These are phyloP conservation scores for Enteromius mattozi DNA, from an alignment of 2,797 vertebrate genomes.

Conservation along the genomic window DNA sequence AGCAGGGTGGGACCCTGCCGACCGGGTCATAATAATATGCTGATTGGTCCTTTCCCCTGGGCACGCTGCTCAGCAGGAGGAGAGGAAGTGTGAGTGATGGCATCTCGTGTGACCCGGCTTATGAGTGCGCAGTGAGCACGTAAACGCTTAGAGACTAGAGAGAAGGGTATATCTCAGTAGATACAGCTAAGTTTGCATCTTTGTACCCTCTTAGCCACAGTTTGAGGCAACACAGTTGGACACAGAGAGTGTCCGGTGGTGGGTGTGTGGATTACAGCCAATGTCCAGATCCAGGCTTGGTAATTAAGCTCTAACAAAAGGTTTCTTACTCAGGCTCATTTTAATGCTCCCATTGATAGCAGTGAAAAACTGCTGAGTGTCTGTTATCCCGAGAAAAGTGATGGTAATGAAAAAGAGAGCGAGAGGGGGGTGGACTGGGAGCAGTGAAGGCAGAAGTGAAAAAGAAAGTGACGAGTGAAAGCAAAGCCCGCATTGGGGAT, in stretches of 20 bases:
- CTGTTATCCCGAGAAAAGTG: constrained; percentile 44
- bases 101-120: constrained; percentile 22
- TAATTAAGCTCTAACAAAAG: constrained; percentile 61
- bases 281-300: constrained; percentile 45
- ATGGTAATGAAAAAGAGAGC: constrained; percentile 39
- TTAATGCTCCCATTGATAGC: constrained; percentile 58
- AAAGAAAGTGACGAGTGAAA: constrained; percentile 41
- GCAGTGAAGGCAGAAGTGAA: constrained; percentile 39
- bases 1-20: constrained; percentile 56
- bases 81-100: constrained; percentile 56
- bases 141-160: constrained; percentile 18
- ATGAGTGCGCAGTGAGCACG: background rate
- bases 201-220: background rate
- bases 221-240: constrained; percentile 22
- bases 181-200: background rate
- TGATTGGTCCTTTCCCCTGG: constrained; percentile 51
- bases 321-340: constrained; percentile 45
- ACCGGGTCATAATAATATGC: constrained; percentile 40
- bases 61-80: constrained; percentile 41
- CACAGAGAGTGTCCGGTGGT: constrained; percentile 28
- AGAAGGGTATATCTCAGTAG: background rate
- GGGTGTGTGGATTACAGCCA: constrained; percentile 27
- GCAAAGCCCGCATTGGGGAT: constrained; percentile 50
- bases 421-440: constrained; percentile 28
- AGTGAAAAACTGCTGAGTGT: constrained; percentile 56